Evolutionary conservation across 2,888 invertebrate species (phyloP), one percentile per base, ranked within the genome.

Genomic region (Alviniconcha strummeri): DNA sequence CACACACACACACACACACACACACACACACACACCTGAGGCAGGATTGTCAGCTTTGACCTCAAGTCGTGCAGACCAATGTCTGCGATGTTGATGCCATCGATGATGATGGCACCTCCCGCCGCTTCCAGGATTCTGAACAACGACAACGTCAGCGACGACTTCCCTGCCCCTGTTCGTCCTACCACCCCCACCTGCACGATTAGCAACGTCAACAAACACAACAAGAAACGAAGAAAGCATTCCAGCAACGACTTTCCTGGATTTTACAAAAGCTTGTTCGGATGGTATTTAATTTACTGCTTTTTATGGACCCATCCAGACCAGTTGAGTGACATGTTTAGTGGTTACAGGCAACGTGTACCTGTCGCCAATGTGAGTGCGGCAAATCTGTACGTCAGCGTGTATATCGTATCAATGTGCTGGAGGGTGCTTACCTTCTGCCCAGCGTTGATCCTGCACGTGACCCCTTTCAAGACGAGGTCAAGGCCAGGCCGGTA

Each of bases 401-500:
- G n/a, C n/a, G n/a, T 60, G 60, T 8, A 60, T 11, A 60, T 60
- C 60, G 11, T 60, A 60, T n/a, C n/a, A n/a, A n/a, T n/a, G n/a
- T n/a, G n/a, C n/a, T n/a, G n/a, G n/a, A n/a, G n/a, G n/a, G n/a
- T 60, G 60, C 8, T 11, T 64, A 93, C 93, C 91, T 93, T 93
- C 88, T 93, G 92, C 17, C 89, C 90, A 19, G 91, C 88, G 36
- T 89, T 84, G 54, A 94, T 91, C 15, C 87, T 84, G 83, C 91
- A 91, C 71, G 88, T 89, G 77, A 94, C 89, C 19, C 91, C 91
- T 74, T 90, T 90, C 8, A 94, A 88, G 0, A 93, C 93, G 2
- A 93, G 90, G 64, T 93, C 92, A n/a, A 94, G 89, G 0, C 92
- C 93, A n/a, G 88, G 88, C 57, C 94, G 86, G 87, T 93, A 94